Base-by-base conservation (phyloP, 2,113 vertebrate genomes). In the Cygnus buccinator region DNA sequence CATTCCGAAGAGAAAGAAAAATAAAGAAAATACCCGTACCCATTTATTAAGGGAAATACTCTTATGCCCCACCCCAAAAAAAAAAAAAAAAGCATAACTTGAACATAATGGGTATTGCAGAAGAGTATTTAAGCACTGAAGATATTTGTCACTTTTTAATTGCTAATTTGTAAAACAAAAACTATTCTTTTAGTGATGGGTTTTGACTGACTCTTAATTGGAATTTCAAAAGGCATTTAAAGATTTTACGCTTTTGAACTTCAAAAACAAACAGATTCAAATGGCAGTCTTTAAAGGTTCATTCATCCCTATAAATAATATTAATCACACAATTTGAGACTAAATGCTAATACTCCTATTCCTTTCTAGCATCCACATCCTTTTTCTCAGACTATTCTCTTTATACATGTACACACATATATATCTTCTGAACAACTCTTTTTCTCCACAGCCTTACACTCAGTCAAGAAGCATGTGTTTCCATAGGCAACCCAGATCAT, bases 161-260 rank as follows among this genome's bases (percentile, higher is more conserved):
- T 93, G 84, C 90, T 94, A 62, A 96, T 95, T 96, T 95, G 92
- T 76, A 92, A 96, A 96, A 89, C 84, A 95, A 94, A 93, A 96
- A 7, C 89, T 63, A 82, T 95, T 93, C 78, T 93, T 95, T 52
- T 6, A 76, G 80, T 73, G 71, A 95, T 43, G 37, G 37, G 77
- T 95, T 97, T 97, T 96, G 96, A 95, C 94, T 94, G 94, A 31
- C 25, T 96, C 91, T 67, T 94, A 89, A 95, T 93, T 87, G 89
- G 81, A 94, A 94, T 93, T 94, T 95, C 77, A 94, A 91, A 96
- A 96, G 80, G 80, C 54, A 89, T 68, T 96, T 81, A 20, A 84
- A 75, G 74, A 48, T 68, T 37, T 67, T 80, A 67, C 46, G 13
- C 50, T 83, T 96, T 84, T 79, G 74, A 94, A 89, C 84, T 91